Evolutionary conservation across 1,140 invertebrate genomes (phyloP).

Genomic region (Aphelinus atriplicis): DNA sequence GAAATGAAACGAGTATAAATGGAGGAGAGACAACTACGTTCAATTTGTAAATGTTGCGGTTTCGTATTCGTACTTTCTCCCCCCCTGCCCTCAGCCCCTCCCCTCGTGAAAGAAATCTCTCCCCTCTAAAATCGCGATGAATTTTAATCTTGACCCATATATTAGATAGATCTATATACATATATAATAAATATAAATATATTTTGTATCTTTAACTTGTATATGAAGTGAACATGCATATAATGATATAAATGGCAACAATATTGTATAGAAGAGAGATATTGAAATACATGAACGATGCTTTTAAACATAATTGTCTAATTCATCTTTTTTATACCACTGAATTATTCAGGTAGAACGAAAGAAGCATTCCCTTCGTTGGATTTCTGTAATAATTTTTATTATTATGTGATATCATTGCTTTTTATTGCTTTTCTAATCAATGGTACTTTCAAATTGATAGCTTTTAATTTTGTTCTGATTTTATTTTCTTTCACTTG

Average conservation of each 20-base stretch:
- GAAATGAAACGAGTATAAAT: no score
- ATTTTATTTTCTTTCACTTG: conserved; percentile 2
- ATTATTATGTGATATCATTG: conserved; percentile 20
- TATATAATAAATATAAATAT: conserved; percentile 56
- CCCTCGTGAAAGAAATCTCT: background rate
- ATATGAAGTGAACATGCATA: conserved; percentile 61
- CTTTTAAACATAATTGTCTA: conserved; percentile 67
- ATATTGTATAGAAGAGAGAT: conserved; percentile 67
- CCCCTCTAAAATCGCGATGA: conserved; percentile 50
- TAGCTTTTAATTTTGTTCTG: conserved; percentile 23
- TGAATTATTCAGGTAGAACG: conserved; percentile 49
- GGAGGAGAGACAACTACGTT: conserved; percentile 23
- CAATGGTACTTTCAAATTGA: conserved; percentile 14
- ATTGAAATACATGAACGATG: conserved; percentile 67
- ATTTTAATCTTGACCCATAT: conserved; percentile 55
- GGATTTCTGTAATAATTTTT: conserved; percentile 18
- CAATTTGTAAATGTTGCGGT: conserved; percentile 41
- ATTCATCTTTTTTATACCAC: conserved; percentile 64
- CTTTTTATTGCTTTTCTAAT: conserved; percentile 19
- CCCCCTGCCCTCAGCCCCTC: background rate
- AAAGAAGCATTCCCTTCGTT: conserved; percentile 35
- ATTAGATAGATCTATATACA: conserved; percentile 38
- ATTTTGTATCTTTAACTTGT: conserved; percentile 64
- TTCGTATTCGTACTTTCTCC: conserved; percentile 21
- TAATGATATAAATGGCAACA: conserved; percentile 60